Percentiles rank a stretch among this genome's conserved stretches.
Conservation (phyloP, 2,888 invertebrate species). For the Pardosa pseudoannulata region DNA sequence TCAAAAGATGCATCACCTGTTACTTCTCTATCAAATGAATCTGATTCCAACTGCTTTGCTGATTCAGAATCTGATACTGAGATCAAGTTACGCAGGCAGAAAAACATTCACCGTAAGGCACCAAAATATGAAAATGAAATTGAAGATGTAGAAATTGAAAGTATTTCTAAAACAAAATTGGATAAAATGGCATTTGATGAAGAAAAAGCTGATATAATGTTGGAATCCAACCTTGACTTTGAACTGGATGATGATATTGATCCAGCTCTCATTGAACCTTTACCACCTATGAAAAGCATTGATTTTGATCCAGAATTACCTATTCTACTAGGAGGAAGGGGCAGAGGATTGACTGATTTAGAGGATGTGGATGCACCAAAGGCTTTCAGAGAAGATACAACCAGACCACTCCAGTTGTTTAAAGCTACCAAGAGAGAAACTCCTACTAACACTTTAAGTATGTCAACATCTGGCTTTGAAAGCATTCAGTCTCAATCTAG, state of each 20-base stretch:
- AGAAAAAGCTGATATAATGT: neutral
- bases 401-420: constrained; percentile 58
- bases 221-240: neutral
- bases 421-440: constrained; percentile 22
- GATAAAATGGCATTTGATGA: neutral
- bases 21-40: constrained; percentile 55
- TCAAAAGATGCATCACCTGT: constrained; percentile 59
- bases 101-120: constrained; percentile 50
- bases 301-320: constrained; percentile 48
- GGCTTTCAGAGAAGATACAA: constrained; percentile 58
- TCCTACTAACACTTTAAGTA: neutral
- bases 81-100: constrained; percentile 42
- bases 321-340: constrained; percentile 42
- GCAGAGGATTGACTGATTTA: constrained; percentile 7
- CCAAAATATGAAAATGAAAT: constrained; percentile 51
- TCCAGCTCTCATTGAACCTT: neutral
- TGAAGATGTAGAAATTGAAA: constrained; percentile 33
- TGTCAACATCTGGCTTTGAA: neutral
- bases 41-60: constrained; percentile 67
- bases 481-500: neutral
- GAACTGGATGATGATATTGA: constrained; percentile 4
- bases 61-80: constrained; percentile 67
- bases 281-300: neutral
- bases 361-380: constrained; percentile 55
- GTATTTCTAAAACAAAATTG: neutral